Conservation (phyloP, 1,140 invertebrate species). For the Ceratina calcarata region DNA sequence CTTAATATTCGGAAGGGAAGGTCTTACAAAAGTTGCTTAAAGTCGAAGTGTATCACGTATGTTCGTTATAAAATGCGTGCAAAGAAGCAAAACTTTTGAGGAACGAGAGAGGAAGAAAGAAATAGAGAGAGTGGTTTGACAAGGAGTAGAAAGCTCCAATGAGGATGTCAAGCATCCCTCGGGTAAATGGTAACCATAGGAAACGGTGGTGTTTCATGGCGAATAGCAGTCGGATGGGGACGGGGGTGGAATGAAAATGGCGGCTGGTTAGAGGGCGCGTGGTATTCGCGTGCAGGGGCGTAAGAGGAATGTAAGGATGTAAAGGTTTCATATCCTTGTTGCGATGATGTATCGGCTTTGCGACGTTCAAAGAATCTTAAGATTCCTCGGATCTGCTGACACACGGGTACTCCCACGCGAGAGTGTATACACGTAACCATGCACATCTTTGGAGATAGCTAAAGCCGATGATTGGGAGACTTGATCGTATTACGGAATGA, state of each 20-base stretch:
- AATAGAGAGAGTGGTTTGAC: constrained; percentile 35
- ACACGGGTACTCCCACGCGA: not conserved
- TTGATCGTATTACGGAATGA: constrained; percentile 52
- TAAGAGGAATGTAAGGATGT: constrained; percentile 60
- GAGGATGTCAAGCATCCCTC: constrained; percentile 65
- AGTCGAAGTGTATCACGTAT: not conserved
- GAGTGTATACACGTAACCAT: constrained; percentile 12
- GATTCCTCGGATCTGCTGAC: constrained; percentile 22
- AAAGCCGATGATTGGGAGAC: constrained; percentile 55
- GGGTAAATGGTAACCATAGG: constrained; percentile 68
- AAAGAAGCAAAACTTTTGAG: too few species aligned
- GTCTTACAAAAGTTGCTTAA: not conserved
- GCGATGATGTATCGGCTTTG: constrained; percentile 52
- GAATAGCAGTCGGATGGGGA: constrained; percentile 55
- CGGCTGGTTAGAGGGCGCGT: constrained; percentile 62
- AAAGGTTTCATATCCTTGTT: constrained; percentile 60
- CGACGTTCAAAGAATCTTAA: constrained; percentile 49
- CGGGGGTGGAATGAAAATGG: constrained; percentile 71
- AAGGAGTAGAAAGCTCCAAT: constrained; percentile 62
- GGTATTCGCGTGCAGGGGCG: constrained; percentile 43
- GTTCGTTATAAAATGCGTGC: not conserved
- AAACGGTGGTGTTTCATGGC: constrained; percentile 60
- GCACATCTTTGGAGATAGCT: constrained; percentile 23
- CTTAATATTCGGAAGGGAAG: too few species aligned
- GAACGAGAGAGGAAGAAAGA: not conserved